Percentiles rank a stretch among this genome's conserved stretches.
phyloP scores from a whole-genome alignment of 1,140 invertebrate species.

The Cherax destructor region DNA sequence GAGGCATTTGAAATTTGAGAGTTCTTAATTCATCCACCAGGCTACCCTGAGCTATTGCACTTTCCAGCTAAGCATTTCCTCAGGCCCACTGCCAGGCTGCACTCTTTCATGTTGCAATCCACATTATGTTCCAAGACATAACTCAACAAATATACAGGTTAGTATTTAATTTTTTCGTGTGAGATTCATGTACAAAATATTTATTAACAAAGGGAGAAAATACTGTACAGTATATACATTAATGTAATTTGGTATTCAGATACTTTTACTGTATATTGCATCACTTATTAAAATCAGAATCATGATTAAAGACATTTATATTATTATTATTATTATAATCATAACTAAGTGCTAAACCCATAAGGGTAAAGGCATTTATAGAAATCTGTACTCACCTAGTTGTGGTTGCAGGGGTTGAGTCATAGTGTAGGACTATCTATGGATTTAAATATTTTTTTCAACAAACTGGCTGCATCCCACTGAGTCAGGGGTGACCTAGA shows the following conservation, averaged over 20 bases:
- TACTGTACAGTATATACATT: neutral
- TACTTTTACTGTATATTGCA: neutral
- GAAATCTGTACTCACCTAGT: too few species aligned
- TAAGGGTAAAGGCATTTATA: neutral
- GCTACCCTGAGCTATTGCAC: too few species aligned
- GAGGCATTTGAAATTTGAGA: too few species aligned
- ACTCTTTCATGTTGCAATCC: neutral
- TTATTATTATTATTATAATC: neutral
- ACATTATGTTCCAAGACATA: neutral
- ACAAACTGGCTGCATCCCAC: too few species aligned
- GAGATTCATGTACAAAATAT: neutral
- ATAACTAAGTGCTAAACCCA: too few species aligned
- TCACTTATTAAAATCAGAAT: neutral
- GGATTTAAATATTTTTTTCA: too few species aligned
- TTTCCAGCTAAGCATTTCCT: too few species aligned
- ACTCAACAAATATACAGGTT: neutral
- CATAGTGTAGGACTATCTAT: too few species aligned
- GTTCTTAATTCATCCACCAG: too few species aligned
- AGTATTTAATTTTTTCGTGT: neutral
- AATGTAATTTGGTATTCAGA: neutral
- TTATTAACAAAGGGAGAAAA: neutral
- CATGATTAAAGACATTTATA: neutral
- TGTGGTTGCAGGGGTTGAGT: too few species aligned
- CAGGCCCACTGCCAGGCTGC: too few species aligned
- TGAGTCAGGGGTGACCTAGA: too few species aligned